phyloP scores from a whole-genome alignment of 2,888 invertebrate species.

The Mesorhabditis belari region DNA sequence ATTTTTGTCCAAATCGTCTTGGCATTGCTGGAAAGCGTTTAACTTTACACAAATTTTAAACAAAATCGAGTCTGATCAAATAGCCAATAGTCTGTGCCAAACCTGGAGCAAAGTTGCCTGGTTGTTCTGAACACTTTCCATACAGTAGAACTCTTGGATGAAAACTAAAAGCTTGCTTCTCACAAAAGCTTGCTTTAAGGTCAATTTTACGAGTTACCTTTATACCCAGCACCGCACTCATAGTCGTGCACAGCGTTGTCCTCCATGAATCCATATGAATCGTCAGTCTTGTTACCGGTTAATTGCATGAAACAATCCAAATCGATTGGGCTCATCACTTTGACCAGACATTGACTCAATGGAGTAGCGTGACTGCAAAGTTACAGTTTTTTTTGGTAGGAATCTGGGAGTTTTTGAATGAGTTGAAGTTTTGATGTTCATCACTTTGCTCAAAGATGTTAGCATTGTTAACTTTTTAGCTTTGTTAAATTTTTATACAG shows the following conservation, averaged over 20 bases:
- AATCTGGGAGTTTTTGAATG: too few species aligned
- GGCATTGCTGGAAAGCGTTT: not conserved
- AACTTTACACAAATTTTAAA: not conserved
- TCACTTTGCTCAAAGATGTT: too few species aligned
- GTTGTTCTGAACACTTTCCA: not conserved
- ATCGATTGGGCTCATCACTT: not conserved
- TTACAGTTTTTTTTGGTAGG: too few species aligned
- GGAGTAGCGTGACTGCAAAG: too few species aligned
- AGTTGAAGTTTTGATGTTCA: too few species aligned
- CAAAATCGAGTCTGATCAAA: too few species aligned
- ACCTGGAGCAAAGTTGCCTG: not conserved
- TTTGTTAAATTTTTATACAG: too few species aligned
- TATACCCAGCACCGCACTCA: not conserved
- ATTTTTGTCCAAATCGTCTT: not conserved
- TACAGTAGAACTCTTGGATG: not conserved
- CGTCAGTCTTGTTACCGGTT: not conserved
- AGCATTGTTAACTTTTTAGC: too few species aligned
- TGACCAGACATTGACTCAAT: not conserved
- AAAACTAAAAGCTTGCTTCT: not conserved
- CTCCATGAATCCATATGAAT: not conserved
- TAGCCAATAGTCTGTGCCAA: too few species aligned
- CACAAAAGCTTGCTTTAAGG: too few species aligned
- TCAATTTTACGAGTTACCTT: not conserved
- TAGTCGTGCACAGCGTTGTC: not conserved
- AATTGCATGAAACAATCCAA: not conserved